Evolutionary conservation across 2,888 invertebrate genomes (phyloP).

Genomic region (Volucella inflata): DNA sequence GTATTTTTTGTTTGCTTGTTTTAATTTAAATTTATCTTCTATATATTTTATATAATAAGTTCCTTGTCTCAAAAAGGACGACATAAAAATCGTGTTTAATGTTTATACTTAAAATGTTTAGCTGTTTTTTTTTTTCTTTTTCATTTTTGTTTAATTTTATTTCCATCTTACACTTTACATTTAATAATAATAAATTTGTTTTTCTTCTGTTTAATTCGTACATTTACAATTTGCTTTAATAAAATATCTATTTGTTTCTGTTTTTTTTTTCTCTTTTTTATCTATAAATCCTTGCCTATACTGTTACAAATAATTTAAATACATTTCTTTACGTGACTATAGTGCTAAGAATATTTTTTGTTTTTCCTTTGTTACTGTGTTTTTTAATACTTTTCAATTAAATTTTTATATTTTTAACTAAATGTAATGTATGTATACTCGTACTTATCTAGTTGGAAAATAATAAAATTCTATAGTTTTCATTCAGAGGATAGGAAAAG

Average conservation of each 20-base stretch:
- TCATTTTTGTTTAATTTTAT: background rate
- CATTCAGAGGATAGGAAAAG: background rate
- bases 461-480: conserved; percentile 6
- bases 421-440: conserved; percentile 30
- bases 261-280: conserved; percentile 33
- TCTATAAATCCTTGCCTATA: conserved; percentile 55
- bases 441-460: conserved; percentile 11
- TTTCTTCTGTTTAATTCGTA: conserved; percentile 45
- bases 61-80: conserved; percentile 72
- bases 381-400: conserved; percentile 47
- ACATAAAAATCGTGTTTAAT: conserved; percentile 63
- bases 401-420: conserved; percentile 54
- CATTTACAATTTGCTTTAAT: conserved; percentile 68
- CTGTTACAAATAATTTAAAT: conserved; percentile 10
- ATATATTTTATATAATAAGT: conserved; percentile 60
- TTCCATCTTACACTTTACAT: conserved; percentile 39
- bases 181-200: conserved; percentile 59
- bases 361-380: conserved; percentile 24
- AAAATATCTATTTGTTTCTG: conserved; percentile 63
- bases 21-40: background rate
- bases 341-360: conserved; percentile 43
- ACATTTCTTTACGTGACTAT: conserved; percentile 18
- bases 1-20: conserved; percentile 16
- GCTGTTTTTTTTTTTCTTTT: no score
- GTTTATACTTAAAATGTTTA: conserved; percentile 58